Percentiles rank a stretch among this genome's conserved stretches.
phyloP scores from a whole-genome alignment of 1,140 invertebrate genomes.

The Planococcus citri region DNA sequence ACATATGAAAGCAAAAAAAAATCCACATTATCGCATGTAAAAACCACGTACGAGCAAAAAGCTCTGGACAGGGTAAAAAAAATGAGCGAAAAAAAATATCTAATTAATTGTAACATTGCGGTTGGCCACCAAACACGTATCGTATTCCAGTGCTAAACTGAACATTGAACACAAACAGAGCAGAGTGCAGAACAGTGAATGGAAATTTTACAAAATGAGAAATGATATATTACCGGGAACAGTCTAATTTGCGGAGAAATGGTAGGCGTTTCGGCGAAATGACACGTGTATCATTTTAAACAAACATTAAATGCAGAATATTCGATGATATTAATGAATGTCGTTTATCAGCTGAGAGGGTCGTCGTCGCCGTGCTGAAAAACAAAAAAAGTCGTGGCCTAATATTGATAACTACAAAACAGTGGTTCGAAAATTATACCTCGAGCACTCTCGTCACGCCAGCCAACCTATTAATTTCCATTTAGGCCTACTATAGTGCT shows the following conservation, averaged over 20 bases:
- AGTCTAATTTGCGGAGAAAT: conserved; percentile 17
- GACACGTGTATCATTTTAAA: conserved; percentile 18
- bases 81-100: neutral
- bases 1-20: conserved; percentile 9
- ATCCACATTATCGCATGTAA: neutral
- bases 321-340: conserved; percentile 19
- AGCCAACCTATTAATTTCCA: no score
- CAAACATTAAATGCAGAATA: conserved; percentile 20
- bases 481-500: no score
- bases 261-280: conserved; percentile 14
- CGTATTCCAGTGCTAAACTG: neutral
- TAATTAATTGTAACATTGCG: conserved; percentile 2
- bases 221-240: conserved; percentile 9
- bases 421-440: conserved; percentile 7
- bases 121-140: neutral
- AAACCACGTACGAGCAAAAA: neutral
- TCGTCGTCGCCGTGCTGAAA: neutral
- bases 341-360: conserved; percentile 5
- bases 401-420: conserved; percentile 9
- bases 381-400: neutral
- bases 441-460: no score
- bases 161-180: no score
- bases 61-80: neutral
- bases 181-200: no score
- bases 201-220: conserved; percentile 5